Percentiles rank a stretch among this genome's conserved stretches.
Conservation (phyloP, 2,888 invertebrate species). For the Campaea margaritaria region DNA sequence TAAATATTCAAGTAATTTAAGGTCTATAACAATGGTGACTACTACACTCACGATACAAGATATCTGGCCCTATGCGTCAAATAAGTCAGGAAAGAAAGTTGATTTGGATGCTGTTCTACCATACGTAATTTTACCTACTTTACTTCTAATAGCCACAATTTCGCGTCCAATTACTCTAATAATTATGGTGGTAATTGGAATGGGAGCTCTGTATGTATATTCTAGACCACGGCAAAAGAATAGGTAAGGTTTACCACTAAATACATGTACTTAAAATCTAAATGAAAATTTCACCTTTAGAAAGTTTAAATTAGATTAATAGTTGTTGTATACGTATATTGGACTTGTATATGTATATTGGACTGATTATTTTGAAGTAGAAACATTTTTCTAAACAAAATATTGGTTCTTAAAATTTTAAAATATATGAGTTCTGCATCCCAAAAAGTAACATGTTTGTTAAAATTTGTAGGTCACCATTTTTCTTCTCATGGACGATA, state of each 20-base stretch:
- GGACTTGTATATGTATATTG: too few species aligned
- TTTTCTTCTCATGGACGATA: slow-evolving; percentile 91
- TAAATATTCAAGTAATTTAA: not conserved
- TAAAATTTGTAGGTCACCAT: slow-evolving; percentile 85
- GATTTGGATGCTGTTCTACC: slow-evolving; percentile 71
- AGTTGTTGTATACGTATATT: too few species aligned
- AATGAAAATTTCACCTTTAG: not conserved
- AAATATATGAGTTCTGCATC: not conserved
- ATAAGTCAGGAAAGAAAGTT: slow-evolving; percentile 65
- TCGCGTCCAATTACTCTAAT: slow-evolving; percentile 68
- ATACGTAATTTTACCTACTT: slow-evolving; percentile 71
- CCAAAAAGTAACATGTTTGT: not conserved
- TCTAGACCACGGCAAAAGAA: slow-evolving; percentile 78
- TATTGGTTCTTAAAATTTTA: too few species aligned
- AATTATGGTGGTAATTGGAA: slow-evolving; percentile 72
- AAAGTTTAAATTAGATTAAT: slow-evolving; percentile 1
- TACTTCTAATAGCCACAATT: slow-evolving; percentile 67
- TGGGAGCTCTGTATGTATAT: slow-evolving; percentile 74
- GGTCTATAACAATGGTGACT: slow-evolving; percentile 52
- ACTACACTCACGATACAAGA: slow-evolving; percentile 67
- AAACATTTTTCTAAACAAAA: too few species aligned
- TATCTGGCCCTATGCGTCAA: slow-evolving; percentile 58
- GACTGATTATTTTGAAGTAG: too few species aligned
- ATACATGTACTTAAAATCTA: not conserved
- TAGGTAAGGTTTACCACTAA: slow-evolving; percentile 54